Percentiles rank a stretch among this genome's conserved stretches.
These are phyloP conservation scores for Acleris sparsana DNA, from an alignment of 2,888 invertebrate genomes.

Conservation along the genomic window DNA sequence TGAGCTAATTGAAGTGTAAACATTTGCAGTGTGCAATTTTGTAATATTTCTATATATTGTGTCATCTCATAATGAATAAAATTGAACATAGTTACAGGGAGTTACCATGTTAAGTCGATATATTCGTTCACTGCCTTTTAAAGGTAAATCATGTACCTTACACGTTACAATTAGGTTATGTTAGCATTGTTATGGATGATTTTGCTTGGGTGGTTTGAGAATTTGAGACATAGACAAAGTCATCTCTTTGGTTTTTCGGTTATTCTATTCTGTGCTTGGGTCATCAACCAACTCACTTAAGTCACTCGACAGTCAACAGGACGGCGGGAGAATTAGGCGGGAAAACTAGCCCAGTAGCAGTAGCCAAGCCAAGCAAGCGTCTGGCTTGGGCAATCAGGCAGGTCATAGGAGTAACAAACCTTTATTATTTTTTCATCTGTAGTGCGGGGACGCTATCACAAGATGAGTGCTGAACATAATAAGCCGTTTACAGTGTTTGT, in stretches of 20 bases:
- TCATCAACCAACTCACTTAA: conserved; percentile 8
- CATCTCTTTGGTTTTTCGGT: conserved; percentile 1
- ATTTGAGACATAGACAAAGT: conserved; percentile 37
- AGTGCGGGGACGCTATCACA: conserved; percentile 49
- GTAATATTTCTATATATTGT: conserved; percentile 4
- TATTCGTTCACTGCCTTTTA: conserved; percentile 43
- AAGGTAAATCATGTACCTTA: conserved; percentile 61
- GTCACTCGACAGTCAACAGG: no score
- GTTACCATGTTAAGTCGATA: conserved; percentile 47
- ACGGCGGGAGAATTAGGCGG: conserved; percentile 59
- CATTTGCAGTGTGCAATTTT: not conserved
- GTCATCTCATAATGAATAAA: conserved; percentile 9
- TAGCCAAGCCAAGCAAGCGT: not conserved
- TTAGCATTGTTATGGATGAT: conserved; percentile 56
- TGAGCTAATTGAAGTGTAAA: not conserved
- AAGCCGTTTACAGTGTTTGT: conserved; percentile 92
- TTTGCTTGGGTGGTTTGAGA: conserved; percentile 45
- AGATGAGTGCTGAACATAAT: conserved; percentile 62
- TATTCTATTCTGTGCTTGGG: conserved; percentile 16
- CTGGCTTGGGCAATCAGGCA: conserved; percentile 11
- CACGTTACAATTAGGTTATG: conserved; percentile 45
- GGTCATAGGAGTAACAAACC: not conserved
- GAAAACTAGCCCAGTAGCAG: no score
- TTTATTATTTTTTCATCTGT: conserved; percentile 40
- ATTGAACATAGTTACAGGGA: conserved; percentile 18